phyloP scores from a whole-genome alignment of 2,113 vertebrate genomes.

The Lamprotornis superbus region DNA sequence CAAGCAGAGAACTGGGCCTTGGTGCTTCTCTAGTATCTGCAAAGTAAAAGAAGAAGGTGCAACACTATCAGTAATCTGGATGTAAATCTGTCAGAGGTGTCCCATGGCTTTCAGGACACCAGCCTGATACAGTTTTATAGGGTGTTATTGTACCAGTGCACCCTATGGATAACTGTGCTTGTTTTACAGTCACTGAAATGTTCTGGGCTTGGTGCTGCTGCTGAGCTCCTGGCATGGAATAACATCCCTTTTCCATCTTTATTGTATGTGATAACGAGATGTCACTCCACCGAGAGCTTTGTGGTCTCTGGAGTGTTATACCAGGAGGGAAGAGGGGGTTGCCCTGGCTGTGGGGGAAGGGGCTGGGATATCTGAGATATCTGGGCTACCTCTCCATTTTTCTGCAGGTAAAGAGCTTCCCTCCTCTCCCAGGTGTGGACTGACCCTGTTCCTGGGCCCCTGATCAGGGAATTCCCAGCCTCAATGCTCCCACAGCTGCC shows the following conservation, averaged over 20 bases:
- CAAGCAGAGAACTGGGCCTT: conserved; percentile 81
- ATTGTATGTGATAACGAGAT: not conserved
- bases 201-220: not conserved
- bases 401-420: not conserved
- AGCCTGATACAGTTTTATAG: rapidly evolving
- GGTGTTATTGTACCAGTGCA: not conserved
- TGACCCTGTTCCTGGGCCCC: not conserved
- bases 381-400: not conserved
- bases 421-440: not conserved
- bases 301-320: not conserved
- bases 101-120: not conserved
- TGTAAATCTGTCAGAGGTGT: not conserved
- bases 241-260: not conserved
- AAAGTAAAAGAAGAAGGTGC: not conserved
- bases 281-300: rapidly evolving
- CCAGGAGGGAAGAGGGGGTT: too few relatives aligned
- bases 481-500: not conserved
- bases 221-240: not conserved
- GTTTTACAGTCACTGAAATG: not conserved
- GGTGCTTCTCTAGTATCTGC: conserved; percentile 80
- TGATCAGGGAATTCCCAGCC: not conserved
- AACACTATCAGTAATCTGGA: not conserved
- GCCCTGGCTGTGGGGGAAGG: not conserved
- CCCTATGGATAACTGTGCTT: not conserved
- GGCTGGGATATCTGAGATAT: not conserved